Base-by-base conservation (phyloP, 1,140 invertebrate genomes). In the Arion vulgaris region DNA sequence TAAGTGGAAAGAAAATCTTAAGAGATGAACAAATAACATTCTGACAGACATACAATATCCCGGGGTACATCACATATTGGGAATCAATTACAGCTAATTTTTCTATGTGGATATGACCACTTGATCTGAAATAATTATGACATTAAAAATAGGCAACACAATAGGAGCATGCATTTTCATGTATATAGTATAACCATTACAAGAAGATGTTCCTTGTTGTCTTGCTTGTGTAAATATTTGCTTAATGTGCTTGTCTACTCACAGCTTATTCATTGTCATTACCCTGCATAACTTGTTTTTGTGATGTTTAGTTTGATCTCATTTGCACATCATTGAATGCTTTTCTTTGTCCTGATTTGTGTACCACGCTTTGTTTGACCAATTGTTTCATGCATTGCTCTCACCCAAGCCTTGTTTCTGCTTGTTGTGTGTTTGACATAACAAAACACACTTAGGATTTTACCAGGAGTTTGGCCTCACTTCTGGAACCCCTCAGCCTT, bases 401-500 rank as follows among this genome's bases (percentile, higher is more conserved):
- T 39, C 9, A 45, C 71, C 17, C 1, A 73, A 32, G 1, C 62
- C 62, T 32, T 66, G 5, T 28, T 66, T 28, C 62, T 66, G 62
- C 62, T 39, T 73, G 36, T 11, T 73, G 23, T 26, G 34, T 73
- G 41, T 73, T 32, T 73, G 19, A 9, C n/a, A 26, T 73, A 2
- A 39, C 34, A 39, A 5, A 23, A 13, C 11, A 13, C 11, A 23
- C 26, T 7, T n/a, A 75, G 73, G 45, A 75, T 26, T 28, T 11
- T 51, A 1, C 45, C 28, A 75, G 28, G 41, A 75, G 73, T 28
- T 15, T 75, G 73, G n/a, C 53, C 1, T 75, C 45, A 45, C 45
- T 75, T 11, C 72, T 75, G n/a, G 32, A 32, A 51, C 77, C 28
- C 1, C 39, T 45, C 72, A 32, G 39, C 45, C 34, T 57, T 80